A percentile compares a stretch with the other conserved stretches of the same genome.
These are phyloP conservation scores for Danionella dracula DNA, from an alignment of 2,797 vertebrate genomes.

Conservation along the genomic window DNA sequence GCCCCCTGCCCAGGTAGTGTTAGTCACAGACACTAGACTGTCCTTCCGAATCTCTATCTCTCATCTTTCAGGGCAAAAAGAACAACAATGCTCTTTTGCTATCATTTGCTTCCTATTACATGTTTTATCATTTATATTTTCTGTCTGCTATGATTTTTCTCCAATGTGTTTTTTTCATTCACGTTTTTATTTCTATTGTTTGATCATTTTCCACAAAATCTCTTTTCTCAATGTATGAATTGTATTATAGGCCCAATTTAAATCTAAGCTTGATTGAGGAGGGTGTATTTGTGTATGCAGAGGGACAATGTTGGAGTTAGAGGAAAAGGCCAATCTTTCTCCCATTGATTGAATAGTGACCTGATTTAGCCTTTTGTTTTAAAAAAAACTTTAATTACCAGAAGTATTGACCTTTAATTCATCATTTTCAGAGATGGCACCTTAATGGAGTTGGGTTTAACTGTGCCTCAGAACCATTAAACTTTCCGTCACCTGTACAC, in stretches of 20 bases:
- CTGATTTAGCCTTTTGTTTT: conserved; percentile 6
- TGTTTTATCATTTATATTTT: conserved; percentile 26
- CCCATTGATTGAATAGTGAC: background rate
- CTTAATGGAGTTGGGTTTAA: conserved; percentile 2
- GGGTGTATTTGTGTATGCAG: background rate
- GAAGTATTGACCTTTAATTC: conserved; percentile 21
- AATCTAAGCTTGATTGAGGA: background rate
- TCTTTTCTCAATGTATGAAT: background rate
- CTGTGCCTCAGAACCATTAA: background rate
- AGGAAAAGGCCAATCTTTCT: background rate
- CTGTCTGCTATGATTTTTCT: conserved; percentile 16
- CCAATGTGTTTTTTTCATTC: conserved; percentile 27
- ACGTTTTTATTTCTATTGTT: conserved; percentile 52
- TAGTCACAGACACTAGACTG: conserved; percentile 87
- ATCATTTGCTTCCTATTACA: conserved; percentile 14
- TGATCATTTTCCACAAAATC: conserved; percentile 4
- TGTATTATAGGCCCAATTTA: background rate
- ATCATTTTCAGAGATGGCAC: background rate
- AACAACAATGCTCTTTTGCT: conserved; percentile 38
- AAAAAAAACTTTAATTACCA: conserved; percentile 17
- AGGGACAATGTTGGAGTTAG: background rate
- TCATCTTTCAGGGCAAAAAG: conserved; percentile 61
- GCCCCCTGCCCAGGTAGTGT: conserved; percentile 99
- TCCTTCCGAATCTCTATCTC: conserved; percentile 49
- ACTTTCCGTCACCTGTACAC: background rate